Base-by-base conservation (phyloP, 1,140 invertebrate species). In the Rhopalosiphum maidis region DNA sequence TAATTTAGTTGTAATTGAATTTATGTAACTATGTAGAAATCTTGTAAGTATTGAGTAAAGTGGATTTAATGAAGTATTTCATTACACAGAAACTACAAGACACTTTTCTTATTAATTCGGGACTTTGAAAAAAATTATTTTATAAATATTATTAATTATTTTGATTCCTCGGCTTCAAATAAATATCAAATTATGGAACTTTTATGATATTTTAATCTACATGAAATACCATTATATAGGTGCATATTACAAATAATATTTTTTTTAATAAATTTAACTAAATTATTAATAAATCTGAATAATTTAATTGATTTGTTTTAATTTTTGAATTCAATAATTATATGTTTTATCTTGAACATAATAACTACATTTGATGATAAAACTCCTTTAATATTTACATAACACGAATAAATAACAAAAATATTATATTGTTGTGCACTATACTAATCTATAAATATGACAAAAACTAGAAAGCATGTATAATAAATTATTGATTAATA, bases 381-480 rank as follows among this genome's bases (percentile, higher is more conserved):
- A 68, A 68, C 60, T 68, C 30, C 11, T 68, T 9, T n/a, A 68
- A 68, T 68, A 25, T 68, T 82, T 82, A 37, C 37, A 22, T 35
- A 35, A 18, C 11, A 35, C 18, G 35, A 82, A 82, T 35, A 82
- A 35, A 82, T 82, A 82, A 82, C 22, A 82, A 82, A 22, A 82
- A 82, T 82, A 7, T 68, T n/a, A n/a, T 68, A 68, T 30, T n/a
- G 30, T 68, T 30, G 11, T 30, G 11, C 15, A n/a, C 3, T 15
- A 15, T 51, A 68, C 60, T 30, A 68, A 60, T 60, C 25, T 60
- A 60, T 11, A 30, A 68, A 68, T 82, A 82, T 82, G 8, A 37
- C 25, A 23, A 82, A 83, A 83, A 83, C 77, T 48, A 88, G 86
- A 88, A 88, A 88, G 46, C 5, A 88, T 21, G 18, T 88, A n/a